Evolutionary conservation across 2,888 invertebrate genomes (phyloP), one percentile per base, ranked within the genome.

Genomic region (Chalcosyrphus nemorum): DNA sequence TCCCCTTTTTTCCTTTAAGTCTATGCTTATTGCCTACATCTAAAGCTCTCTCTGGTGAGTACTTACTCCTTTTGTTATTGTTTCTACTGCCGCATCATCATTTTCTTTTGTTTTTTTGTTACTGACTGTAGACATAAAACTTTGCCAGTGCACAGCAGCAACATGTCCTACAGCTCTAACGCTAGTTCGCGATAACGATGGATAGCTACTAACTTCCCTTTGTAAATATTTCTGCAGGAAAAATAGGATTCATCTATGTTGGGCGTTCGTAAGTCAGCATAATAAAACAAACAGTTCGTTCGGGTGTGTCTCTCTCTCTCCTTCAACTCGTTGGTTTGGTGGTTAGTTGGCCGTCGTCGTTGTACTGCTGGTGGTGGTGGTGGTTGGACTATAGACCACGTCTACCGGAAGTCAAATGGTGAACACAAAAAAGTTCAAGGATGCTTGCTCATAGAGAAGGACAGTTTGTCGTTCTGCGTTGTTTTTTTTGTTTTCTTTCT

Each of bases 361-460:
- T n/a, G n/a, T n/a, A n/a, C n/a, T n/a, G n/a, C n/a, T 59, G 24
- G 59, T 35, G 35, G 7, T 56, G 35, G n/a, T 35, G 52, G 19
- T 45, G 45, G 70, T 57, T 43, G 43, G 43, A 56, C 41, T 41
- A 38, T 41, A 11, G 66, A 41, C 24, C 50, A 43, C 27, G 66
- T 68, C 45, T 70, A 47, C 21, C 57, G 70, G 57, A 70, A 70
- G 70, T 57, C 57, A 47, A 57, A n/a, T 19, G 56, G 32, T 70
- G 47, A 70, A 70, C 35, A 35, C 2, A 52, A 59, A 59, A 59
- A 59, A 66, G 32, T 65, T 50, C 47, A 50, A 65, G 63, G 63
- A 65, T 50, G 21, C 21, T 35, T 50, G 21, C 21, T 35, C 21
- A 50, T 21, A 45, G 35, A 21, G 21, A 4, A 61, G 15, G 27